phyloP scores from a whole-genome alignment of 2,113 vertebrate species.

The Oophaga pumilio region DNA sequence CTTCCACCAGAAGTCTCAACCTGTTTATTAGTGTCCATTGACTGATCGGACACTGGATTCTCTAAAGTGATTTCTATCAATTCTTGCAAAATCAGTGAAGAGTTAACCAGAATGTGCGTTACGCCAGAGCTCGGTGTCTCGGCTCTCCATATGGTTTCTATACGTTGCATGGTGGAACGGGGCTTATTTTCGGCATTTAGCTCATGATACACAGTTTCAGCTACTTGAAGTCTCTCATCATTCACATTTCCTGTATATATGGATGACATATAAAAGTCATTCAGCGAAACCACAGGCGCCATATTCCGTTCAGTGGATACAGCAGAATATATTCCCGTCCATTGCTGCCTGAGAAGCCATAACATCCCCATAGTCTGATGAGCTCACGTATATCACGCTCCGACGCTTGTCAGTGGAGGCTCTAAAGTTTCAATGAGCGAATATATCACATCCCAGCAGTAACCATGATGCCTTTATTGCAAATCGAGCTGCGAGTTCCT shows the following conservation, averaged over 20 bases:
- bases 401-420: not conserved
- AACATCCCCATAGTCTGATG: not conserved
- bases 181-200: not conserved
- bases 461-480: constrained; percentile 60
- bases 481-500: not conserved
- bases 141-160: no score
- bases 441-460: constrained; percentile 65
- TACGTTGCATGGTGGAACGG: not conserved
- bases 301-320: constrained; percentile 19
- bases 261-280: constrained; percentile 8
- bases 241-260: not conserved
- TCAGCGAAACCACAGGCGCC: not conserved
- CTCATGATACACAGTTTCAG: not conserved
- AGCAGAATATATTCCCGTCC: not conserved
- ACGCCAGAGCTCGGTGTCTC: no score
- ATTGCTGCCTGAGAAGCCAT: not conserved
- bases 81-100: no score
- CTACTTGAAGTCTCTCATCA: not conserved
- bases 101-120: no score
- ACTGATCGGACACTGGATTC: no score
- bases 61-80: no score
- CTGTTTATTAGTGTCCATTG: no score
- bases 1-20: no score
- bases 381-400: not conserved
- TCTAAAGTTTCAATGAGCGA: not conserved